phyloP scores from a whole-genome alignment of 1,140 invertebrate species.

The Chrysoperla carnea region DNA sequence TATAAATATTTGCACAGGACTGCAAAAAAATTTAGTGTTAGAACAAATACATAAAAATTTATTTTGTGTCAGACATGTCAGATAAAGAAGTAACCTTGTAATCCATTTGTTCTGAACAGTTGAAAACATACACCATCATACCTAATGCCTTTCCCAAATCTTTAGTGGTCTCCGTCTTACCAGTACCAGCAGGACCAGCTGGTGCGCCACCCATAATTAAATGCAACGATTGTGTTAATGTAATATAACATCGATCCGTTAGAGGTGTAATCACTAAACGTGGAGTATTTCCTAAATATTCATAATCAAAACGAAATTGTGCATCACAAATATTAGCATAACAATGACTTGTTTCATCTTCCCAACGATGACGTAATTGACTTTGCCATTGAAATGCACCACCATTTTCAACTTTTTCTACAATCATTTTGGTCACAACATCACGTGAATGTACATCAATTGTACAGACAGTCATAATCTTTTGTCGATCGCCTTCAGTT shows the following conservation, averaged over 20 bases:
- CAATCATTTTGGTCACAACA: conserved; percentile 71
- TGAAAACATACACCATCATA: conserved; percentile 91
- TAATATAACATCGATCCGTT: conserved; percentile 81
- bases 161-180: conserved; percentile 89
- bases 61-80: no score
- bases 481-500: conserved; percentile 66
- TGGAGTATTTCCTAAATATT: conserved; percentile 70
- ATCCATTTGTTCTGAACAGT: conserved; percentile 94
- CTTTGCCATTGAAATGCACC: conserved; percentile 84
- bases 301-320: conserved; percentile 58
- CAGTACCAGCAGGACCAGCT: conserved; percentile 71
- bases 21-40: conserved; percentile 10
- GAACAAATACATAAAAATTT: no score
- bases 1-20: conserved; percentile 84
- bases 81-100: no score
- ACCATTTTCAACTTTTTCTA: conserved; percentile 60
- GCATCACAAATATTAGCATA: conserved; percentile 88
- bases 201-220: conserved; percentile 84
- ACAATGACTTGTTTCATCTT: conserved; percentile 62
- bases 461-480: conserved; percentile 91
- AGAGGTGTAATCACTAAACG: conserved; percentile 70
- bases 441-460: conserved; percentile 85
- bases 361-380: conserved; percentile 79
- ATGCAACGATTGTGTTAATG: conserved; percentile 64
- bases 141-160: conserved; percentile 78